These are phyloP conservation scores for Hippocampus guttulatus DNA, from an alignment of 2,113 vertebrate genomes.

Conservation along the genomic window DNA sequence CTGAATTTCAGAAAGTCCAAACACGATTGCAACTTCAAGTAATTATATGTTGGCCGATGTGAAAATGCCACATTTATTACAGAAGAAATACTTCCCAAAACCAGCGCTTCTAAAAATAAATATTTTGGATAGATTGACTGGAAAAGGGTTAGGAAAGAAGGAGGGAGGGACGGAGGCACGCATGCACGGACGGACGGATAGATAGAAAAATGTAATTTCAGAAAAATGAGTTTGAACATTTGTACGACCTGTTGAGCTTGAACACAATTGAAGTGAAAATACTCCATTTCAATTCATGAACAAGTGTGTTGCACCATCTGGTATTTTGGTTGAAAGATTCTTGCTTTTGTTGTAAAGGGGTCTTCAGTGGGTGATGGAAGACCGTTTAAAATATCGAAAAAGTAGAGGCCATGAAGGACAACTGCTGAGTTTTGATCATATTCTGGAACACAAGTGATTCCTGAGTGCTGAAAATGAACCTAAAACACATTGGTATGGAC, in stretches of 20 bases:
- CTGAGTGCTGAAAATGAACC: slow-evolving; percentile 43
- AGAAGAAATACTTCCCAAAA: neutral
- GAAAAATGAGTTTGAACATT: too few relatives aligned
- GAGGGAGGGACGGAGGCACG: too few relatives aligned
- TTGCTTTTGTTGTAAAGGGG: neutral
- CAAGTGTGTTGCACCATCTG: too few relatives aligned
- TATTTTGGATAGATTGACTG: too few relatives aligned
- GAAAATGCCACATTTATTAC: neutral
- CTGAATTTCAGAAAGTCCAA: neutral
- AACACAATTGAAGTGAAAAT: too few relatives aligned
- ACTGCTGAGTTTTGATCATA: slow-evolving; percentile 2
- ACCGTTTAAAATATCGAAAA: slow-evolving; percentile 17
- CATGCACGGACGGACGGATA: too few relatives aligned
- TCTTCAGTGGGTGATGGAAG: slow-evolving; percentile 6
- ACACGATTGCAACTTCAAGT: slow-evolving; percentile 13
- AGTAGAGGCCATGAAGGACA: slow-evolving; percentile 15
- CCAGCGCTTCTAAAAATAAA: too few relatives aligned
- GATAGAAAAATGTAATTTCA: too few relatives aligned
- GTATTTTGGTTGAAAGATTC: too few relatives aligned
- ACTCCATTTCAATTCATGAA: too few relatives aligned
- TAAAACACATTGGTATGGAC: slow-evolving; percentile 33
- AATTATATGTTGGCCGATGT: neutral
- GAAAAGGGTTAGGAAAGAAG: too few relatives aligned
- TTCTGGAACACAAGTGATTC: slow-evolving; percentile 38
- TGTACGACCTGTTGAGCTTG: too few relatives aligned